Evolutionary conservation across 2,113 vertebrate species (phyloP).

Genomic region (Aspiorhynchus laticeps): DNA sequence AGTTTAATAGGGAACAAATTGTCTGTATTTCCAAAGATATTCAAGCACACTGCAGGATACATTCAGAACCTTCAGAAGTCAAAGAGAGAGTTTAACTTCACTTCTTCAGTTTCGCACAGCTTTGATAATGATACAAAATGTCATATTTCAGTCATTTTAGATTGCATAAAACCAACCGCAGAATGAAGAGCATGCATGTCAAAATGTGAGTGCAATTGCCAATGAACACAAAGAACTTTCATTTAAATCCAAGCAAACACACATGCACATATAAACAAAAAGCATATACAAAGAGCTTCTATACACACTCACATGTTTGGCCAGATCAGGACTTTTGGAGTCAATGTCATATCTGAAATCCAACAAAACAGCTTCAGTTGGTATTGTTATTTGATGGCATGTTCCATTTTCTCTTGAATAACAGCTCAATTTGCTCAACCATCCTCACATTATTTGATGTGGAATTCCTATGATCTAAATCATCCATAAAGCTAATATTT

Average conservation of each 20-base stretch:
- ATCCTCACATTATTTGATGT: slow-evolving; percentile 3
- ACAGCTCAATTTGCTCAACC: not conserved
- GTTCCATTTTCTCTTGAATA: not conserved
- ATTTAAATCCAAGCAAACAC: slow-evolving; percentile 35
- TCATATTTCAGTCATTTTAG: slow-evolving; percentile 60
- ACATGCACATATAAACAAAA: slow-evolving; percentile 34
- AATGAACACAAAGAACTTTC: not conserved
- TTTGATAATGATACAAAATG: slow-evolving; percentile 65
- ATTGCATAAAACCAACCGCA: slow-evolving; percentile 70
- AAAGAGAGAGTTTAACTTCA: not conserved
- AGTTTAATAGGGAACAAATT: slow-evolving; percentile 47
- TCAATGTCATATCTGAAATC: slow-evolving; percentile 90
- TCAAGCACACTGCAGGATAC: not conserved
- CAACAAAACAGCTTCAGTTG: slow-evolving; percentile 54
- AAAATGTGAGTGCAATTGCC: slow-evolving; percentile 33
- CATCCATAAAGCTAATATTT: not conserved
- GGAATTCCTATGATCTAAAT: not conserved
- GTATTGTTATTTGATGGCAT: not conserved
- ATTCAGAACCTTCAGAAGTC: not conserved
- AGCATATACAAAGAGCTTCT: slow-evolving; percentile 5
- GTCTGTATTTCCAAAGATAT: not conserved
- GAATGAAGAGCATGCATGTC: slow-evolving; percentile 18
- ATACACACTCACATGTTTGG: slow-evolving; percentile 88
- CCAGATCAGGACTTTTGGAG: slow-evolving; percentile 92
- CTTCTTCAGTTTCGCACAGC: slow-evolving; percentile 28